Base-by-base conservation (phyloP, 2,888 invertebrate genomes). In the Tryphoninae sp. region DNA sequence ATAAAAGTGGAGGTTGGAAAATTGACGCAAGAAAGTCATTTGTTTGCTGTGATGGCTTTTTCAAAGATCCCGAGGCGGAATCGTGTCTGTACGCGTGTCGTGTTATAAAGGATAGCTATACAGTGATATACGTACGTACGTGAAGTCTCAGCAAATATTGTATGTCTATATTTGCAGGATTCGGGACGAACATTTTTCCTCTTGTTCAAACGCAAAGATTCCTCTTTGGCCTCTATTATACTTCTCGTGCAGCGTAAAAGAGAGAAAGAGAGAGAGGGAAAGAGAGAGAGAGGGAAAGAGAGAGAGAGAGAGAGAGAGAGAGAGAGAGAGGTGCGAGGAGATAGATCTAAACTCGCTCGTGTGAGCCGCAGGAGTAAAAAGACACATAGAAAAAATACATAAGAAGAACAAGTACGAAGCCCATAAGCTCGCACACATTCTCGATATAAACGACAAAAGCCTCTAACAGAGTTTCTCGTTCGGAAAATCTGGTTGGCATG, bases 401-500 rank as follows among this genome's bases (percentile, higher is more conserved):
- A 23, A 13, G 68, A 13, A 51, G 1, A 51, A 51, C n/a, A 13
- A 65, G 45, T 72, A 61, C 55, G 49, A 76, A 76, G 33, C 53
- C 40, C 61, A 68, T 61, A 19, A 2, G 42, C 42, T 23, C 19
- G 19, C 55, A 51, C 51, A 51, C 23, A 59, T 22, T 2, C 51
- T n/a, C 51, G 16, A 16, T 65, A 49, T 64, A 19, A 58, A 68
- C 42, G 26, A 45, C 45, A 76, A n/a, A 65, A 61, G 45, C 72
- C 77, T 77, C 23, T 74, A 69, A 65, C 69, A 65, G 51, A 78
- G 51, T 78, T 65, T 73, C 22, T 78, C 81, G 65, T 58, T 71
- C 71, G 81, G 69, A 78, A 81, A 78, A 81, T 51, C 74, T 74
- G 64, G 49, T 65, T 59, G 49, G 33, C 53, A 74, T 59, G 78